Base-by-base conservation (phyloP, 2,113 vertebrate species). In the Onychostruthus taczanowskii region DNA sequence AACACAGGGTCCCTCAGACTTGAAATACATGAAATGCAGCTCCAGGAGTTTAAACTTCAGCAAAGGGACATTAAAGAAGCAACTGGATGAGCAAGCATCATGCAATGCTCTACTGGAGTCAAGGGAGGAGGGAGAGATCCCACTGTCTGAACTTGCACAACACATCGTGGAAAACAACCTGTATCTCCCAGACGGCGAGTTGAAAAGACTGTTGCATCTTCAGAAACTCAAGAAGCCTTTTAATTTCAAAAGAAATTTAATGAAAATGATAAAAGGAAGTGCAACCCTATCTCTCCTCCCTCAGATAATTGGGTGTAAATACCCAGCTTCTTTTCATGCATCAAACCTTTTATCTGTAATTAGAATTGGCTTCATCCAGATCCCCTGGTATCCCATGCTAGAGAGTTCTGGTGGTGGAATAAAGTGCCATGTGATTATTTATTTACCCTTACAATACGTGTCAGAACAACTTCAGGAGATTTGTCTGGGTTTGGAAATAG, bases 301-400 rank as follows among this genome's bases (percentile, higher is more conserved):
- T 96, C 83, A 46, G 88, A 97, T 96, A 96, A 96, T 90, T 96
- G 95, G 81, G 58, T 93, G 90, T 97, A 96, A 96, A 96, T 95
- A 95, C 62, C 62, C 35, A 79, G 26, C 73, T 90, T 89, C 83
- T 97, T 96, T 96, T 96, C 69, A 96, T 90, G 88, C 95, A 93
- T 78, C 92, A 92, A 58, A 78, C 92, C 95, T 96, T 96, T 97
- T 89, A 96, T 95, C 92, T 96, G 88, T 96, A 96, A 96, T 95
- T 95, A 96, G 62, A 93, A 90, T 89, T 93, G 93, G 94, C 90
- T 96, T 95, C 69, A 84, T 68, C 66, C 83, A 94, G 69, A 93
- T 44, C 43, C 84, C 81, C 61, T 50, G 73, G 88, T 94, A 96
- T 95, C 86, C 83, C 72, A 50, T 92, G 85, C 52, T 90, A 76